Evolutionary conservation across 1,140 invertebrate genomes (phyloP).

Genomic region (Protaetia brevitarsis): DNA sequence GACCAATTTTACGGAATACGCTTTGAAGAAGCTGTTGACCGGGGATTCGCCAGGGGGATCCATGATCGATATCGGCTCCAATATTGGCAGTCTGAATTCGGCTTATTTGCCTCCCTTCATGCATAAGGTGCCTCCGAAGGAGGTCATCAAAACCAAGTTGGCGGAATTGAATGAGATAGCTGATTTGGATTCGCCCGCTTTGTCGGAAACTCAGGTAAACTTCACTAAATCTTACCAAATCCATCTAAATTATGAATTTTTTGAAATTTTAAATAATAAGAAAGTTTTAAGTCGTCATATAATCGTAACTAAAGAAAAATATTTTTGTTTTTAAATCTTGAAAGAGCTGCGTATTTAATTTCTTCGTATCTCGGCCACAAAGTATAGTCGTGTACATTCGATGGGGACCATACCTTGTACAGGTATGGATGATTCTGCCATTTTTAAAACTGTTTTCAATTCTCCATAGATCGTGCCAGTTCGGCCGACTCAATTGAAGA

Average conservation of each 20-base stretch:
- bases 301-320: background rate
- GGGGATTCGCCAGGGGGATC: slow-evolving; percentile 39
- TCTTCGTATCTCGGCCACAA: no score
- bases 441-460: background rate
- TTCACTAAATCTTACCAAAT: no score
- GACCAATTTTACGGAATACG: slow-evolving; percentile 41
- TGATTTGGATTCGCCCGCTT: slow-evolving; percentile 44
- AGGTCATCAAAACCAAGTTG: slow-evolving; percentile 42
- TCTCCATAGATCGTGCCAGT: slow-evolving; percentile 49
- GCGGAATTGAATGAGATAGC: slow-evolving; percentile 30
- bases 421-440: no score
- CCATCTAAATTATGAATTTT: no score
- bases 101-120: slow-evolving; percentile 50
- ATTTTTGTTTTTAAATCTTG: no score
- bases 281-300: no score
- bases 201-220: slow-evolving; percentile 44
- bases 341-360: no score
- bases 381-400: no score
- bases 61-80: slow-evolving; percentile 51
- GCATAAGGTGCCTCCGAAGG: slow-evolving; percentile 44
- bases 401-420: no score
- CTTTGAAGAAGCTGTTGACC: slow-evolving; percentile 34
- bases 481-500: slow-evolving; percentile 51
- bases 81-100: slow-evolving; percentile 53
- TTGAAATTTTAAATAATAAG: no score